phyloP scores from a whole-genome alignment of 2,888 invertebrate species.

The Lingula anatina region DNA sequence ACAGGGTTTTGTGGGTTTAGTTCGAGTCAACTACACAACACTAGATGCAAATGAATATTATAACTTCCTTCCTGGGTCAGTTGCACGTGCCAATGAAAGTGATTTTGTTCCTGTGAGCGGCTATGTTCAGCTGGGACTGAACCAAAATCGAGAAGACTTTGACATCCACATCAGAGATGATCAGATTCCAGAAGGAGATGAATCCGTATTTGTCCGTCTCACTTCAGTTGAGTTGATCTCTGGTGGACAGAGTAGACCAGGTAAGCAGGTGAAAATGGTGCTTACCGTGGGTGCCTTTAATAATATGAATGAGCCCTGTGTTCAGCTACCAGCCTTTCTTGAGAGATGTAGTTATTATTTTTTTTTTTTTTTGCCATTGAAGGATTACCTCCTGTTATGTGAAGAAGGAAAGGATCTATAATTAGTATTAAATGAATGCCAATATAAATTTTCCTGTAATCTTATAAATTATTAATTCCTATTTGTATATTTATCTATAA shows the following conservation, averaged over 20 bases:
- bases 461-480: too few species aligned
- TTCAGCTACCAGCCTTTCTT: too few species aligned
- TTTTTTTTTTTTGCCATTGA: too few species aligned
- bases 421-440: too few species aligned
- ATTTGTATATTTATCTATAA: too few species aligned
- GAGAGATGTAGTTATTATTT: too few species aligned
- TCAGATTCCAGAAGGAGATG: constrained; percentile 37
- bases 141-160: constrained; percentile 18
- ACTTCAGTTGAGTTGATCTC: constrained; percentile 24
- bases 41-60: constrained; percentile 26
- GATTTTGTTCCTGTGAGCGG: constrained; percentile 31
- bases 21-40: constrained; percentile 36
- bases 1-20: constrained; percentile 35
- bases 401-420: too few species aligned
- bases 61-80: constrained; percentile 27
- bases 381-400: too few species aligned
- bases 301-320: too few species aligned
- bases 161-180: constrained; percentile 36
- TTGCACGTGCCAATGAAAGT: constrained; percentile 19
- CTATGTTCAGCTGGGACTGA: constrained; percentile 22
- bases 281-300: too few species aligned
- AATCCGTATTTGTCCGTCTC: constrained; percentile 41
- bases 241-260: constrained; percentile 24
- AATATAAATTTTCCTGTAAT: too few species aligned
- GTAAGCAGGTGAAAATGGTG: too few species aligned